Base-by-base conservation (phyloP, 23 tunicate genomes). In the Halocynthia roretzi region DNA sequence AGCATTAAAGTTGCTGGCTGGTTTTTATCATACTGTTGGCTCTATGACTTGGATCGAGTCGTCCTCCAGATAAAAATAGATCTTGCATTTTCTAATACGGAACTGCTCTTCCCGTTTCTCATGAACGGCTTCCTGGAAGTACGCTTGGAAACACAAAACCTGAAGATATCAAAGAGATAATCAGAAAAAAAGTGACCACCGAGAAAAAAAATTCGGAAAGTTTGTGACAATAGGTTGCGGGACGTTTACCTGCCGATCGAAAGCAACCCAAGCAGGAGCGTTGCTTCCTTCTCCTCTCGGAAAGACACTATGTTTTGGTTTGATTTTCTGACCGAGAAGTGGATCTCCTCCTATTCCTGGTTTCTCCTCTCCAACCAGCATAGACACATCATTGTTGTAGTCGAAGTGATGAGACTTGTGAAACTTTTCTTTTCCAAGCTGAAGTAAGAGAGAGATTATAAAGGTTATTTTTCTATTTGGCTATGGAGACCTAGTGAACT, bases 231-330 rank as follows among this genome's bases (percentile, higher is more conserved):
- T 58, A 58, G 17, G 17, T 58, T 58, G 64, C n/a, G 4, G 56
- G 40, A 14, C 14, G 19, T 53, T 20, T 18, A 92, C 98, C 88
- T 89, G 96, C 80, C 96, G 83, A 71, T 96, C 99, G 71, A 83
- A 96, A n/a, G 99, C 96, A 10, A 96, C 96, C 99, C 99, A 96
- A 53, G 99, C 88, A 23, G 99, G 99, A 7, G 96, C 89, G 51
- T 78, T 84, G 66, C 86, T 78, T 8, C 99, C 94, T 71, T 85
- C 96, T 31, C 91, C 99, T 64, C 80, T 85, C 0, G 96, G 96
- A 71, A 78, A 91, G 5, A 85, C 67, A 70, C 90, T 85, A 71
- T 83, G 83, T 76, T 85, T 85, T n/a, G 92, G 83, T 68, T 80
- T 80, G 50, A 58, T 76, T 54, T 86, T 87, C 64, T 96, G 99